Conservation (phyloP, 2,797 vertebrate genomes). For the Microchirus variegatus region DNA sequence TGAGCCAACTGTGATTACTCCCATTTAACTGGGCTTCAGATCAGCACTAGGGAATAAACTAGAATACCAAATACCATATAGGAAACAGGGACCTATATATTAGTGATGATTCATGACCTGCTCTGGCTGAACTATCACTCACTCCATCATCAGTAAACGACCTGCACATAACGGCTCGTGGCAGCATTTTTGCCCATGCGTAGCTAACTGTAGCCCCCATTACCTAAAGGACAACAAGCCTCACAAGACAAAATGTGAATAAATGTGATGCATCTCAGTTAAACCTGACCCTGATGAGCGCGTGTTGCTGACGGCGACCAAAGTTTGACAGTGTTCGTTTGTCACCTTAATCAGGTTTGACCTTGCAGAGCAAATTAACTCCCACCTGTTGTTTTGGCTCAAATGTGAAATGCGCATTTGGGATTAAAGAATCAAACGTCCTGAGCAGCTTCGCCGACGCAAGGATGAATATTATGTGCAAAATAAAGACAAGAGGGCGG, state of each 20-base stretch:
- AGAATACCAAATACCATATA: slow-evolving; percentile 21
- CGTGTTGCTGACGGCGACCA: background rate
- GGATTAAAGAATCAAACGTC: slow-evolving; percentile 2
- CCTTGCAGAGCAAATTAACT: slow-evolving; percentile 9
- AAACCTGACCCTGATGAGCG: slow-evolving; percentile 17
- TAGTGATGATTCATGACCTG: slow-evolving; percentile 54
- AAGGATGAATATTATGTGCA: background rate
- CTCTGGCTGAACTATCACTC: slow-evolving; percentile 58
- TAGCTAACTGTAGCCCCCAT: slow-evolving; percentile 57
- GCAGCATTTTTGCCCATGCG: slow-evolving; percentile 30
- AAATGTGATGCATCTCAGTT: slow-evolving; percentile 19
- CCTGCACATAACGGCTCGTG: slow-evolving; percentile 37
- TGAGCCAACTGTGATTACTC: background rate
- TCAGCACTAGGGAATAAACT: slow-evolving; percentile 13
- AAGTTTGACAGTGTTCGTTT: slow-evolving; percentile 7
- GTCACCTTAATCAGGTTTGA: background rate
- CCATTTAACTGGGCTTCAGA: no score
- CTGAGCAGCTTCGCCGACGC: background rate
- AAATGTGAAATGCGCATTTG: background rate
- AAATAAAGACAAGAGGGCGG: no score
- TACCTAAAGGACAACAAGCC: slow-evolving; percentile 67
- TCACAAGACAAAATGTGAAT: slow-evolving; percentile 19
- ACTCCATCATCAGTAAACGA: slow-evolving; percentile 59
- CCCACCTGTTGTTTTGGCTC: background rate
- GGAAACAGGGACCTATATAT: slow-evolving; percentile 33